Conservation (phyloP, 2,113 vertebrate species). For the Galbula dea region DNA sequence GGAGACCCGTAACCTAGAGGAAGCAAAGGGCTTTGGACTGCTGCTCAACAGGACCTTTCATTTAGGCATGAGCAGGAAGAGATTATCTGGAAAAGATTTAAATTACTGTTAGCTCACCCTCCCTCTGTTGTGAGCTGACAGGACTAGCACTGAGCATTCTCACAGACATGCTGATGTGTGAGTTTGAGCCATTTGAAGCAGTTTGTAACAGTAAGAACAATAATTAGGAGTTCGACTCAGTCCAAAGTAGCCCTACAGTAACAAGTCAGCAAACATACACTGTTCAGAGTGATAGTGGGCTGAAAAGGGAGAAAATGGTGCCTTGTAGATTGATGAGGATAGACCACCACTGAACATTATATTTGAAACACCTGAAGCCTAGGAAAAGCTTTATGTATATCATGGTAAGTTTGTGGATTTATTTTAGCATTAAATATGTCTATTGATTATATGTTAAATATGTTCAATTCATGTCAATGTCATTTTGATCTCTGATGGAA, state of each 20-base stretch:
- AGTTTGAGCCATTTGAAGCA: not conserved
- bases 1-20: not conserved
- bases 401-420: not conserved
- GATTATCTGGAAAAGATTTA: not conserved
- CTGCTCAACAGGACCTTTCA: not conserved
- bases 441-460: not conserved
- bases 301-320: not conserved
- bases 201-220: not conserved
- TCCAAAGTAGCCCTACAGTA: not conserved
- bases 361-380: not conserved
- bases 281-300: not conserved
- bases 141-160: not conserved
- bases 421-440: not conserved
- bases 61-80: not conserved
- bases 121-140: not conserved
- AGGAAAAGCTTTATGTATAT: not conserved
- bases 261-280: rapidly evolving
- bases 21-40: not conserved
- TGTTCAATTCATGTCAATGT: not conserved
- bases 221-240: not conserved
- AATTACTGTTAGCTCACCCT: not conserved
- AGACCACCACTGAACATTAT: not conserved
- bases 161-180: not conserved
- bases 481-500: not conserved
- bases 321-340: not conserved